phyloP scores from a whole-genome alignment of 2,113 vertebrate genomes.

The Sminthopsis crassicaudata region DNA sequence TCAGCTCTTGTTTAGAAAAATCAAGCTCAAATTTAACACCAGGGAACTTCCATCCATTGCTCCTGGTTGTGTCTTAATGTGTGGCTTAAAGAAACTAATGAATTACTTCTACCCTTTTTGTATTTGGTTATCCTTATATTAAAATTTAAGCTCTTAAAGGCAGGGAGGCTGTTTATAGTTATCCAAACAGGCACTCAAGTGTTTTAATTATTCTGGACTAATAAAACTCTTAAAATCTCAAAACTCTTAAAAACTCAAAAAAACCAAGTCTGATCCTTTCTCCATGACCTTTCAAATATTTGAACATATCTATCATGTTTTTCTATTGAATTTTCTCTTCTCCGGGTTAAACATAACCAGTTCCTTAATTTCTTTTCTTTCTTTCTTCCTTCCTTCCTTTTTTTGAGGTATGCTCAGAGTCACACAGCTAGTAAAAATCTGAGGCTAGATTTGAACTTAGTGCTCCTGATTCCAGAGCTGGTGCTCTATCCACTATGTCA shows the following conservation, averaged over 20 bases:
- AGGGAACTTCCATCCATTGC: not conserved
- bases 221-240: not conserved
- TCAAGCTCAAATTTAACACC: not conserved
- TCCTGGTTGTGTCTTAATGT: not conserved
- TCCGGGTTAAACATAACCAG: too few relatives aligned
- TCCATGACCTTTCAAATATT: not conserved
- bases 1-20: not conserved
- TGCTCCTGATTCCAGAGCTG: too few relatives aligned
- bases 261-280: not conserved
- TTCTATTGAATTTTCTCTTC: not conserved
- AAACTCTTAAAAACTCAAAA: too few relatives aligned
- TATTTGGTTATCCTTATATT: not conserved
- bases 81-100: not conserved
- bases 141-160: not conserved
- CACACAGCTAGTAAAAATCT: too few relatives aligned
- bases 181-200: not conserved
- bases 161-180: not conserved
- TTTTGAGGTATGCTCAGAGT: too few relatives aligned
- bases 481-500: too few relatives aligned
- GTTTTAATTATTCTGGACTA: not conserved
- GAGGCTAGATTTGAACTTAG: too few relatives aligned
- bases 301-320: not conserved
- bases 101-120: not conserved
- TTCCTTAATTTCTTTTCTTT: too few relatives aligned
- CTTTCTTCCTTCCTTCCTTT: too few relatives aligned